A percentile compares a stretch with the other conserved stretches of the same genome.
Evolutionary conservation across 2,797 vertebrate species (phyloP).

Genomic region (Pelochelys cantorii): DNA sequence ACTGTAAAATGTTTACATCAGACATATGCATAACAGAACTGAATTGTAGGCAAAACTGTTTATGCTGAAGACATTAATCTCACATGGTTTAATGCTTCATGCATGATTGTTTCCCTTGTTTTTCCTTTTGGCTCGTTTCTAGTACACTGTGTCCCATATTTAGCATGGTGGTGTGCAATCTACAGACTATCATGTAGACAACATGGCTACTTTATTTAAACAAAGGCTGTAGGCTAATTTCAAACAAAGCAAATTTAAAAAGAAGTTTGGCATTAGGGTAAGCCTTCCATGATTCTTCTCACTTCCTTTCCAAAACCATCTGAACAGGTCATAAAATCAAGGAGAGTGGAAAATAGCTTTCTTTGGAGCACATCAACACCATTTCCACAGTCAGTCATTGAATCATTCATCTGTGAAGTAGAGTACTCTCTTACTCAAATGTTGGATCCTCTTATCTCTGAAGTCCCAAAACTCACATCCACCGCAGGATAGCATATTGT

Average conservation of each 20-base stretch:
- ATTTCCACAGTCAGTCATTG: neutral
- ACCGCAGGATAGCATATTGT: neutral
- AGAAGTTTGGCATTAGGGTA: accelerated
- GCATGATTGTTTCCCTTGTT: neutral
- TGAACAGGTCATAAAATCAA: neutral
- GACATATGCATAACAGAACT: neutral
- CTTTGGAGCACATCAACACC: neutral
- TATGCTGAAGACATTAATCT: neutral
- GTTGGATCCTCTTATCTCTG: neutral
- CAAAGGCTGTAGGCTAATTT: neutral
- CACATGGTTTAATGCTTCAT: neutral
- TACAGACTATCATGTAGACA: neutral
- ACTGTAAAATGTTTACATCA: neutral
- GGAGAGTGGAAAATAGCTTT: neutral
- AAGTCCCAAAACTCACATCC: neutral
- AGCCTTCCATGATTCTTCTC: neutral
- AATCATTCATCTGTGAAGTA: neutral
- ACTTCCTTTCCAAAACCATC: neutral
- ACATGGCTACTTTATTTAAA: neutral
- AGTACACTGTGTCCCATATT: neutral
- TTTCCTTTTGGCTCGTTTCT: neutral
- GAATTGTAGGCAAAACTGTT: neutral
- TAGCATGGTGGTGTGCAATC: neutral
- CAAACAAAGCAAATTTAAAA: neutral
- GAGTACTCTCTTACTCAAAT: neutral